A percentile compares a stretch with the other conserved stretches of the same genome.
Conservation (phyloP, 2,113 vertebrate species). For the Onychostruthus taczanowskii region DNA sequence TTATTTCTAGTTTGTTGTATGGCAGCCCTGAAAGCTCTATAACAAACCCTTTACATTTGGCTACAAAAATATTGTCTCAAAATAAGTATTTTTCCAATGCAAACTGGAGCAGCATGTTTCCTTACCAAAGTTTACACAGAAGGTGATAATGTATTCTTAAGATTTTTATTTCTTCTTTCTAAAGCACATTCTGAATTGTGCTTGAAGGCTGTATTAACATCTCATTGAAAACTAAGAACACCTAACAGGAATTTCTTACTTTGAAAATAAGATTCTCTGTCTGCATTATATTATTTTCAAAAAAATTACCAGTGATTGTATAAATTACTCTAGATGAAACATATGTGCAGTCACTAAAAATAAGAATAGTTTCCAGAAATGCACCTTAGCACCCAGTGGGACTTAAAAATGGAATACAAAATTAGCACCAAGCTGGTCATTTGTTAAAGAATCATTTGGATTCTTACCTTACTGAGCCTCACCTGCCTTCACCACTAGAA, state of each 20-base stretch:
- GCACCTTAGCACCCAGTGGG: not conserved
- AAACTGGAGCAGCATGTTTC: not conserved
- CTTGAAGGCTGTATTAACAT: not conserved
- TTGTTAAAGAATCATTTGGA: conserved; percentile 30
- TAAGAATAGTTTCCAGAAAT: not conserved
- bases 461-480: not conserved
- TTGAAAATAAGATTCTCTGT: not conserved
- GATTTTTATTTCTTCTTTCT: not conserved
- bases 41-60: not conserved
- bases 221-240: not conserved
- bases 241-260: not conserved
- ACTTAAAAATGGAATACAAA: conserved; percentile 28
- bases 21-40: not conserved
- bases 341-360: not conserved
- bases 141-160: not conserved
- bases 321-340: not conserved
- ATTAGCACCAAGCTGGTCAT: not conserved
- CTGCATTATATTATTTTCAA: not conserved
- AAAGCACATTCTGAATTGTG: not conserved
- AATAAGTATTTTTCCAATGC: not conserved
- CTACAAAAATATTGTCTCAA: not conserved
- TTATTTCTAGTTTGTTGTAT: not conserved
- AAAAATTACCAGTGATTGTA: not conserved
- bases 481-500: not conserved
- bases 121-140: not conserved